Percentiles rank a stretch among this genome's conserved stretches.
Evolutionary conservation across 2,797 vertebrate species (phyloP).

Genomic region (Sebastes wilsoni): DNA sequence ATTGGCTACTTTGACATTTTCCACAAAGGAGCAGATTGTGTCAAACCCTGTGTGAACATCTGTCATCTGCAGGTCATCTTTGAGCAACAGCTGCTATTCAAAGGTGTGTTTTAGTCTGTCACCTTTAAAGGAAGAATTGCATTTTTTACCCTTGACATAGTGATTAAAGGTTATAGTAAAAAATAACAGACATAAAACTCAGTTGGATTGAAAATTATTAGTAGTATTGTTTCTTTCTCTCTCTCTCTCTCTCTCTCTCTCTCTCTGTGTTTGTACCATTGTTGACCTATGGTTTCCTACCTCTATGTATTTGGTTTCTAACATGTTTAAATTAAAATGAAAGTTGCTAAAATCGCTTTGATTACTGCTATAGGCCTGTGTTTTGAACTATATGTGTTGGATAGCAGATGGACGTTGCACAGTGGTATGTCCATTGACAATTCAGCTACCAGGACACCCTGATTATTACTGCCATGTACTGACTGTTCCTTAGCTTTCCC

Average conservation of each 20-base stretch:
- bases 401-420: background rate
- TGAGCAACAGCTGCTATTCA: conserved; percentile 10
- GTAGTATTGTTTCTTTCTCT: background rate
- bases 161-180: background rate
- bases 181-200: background rate
- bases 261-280: background rate
- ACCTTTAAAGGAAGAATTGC: background rate
- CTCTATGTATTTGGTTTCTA: background rate
- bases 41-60: background rate
- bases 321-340: background rate
- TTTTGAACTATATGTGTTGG: background rate
- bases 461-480: background rate
- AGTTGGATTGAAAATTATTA: background rate
- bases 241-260: too few relatives aligned
- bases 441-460: background rate
- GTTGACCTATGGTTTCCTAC: background rate
- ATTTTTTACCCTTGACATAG: background rate
- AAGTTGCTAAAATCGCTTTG: background rate
- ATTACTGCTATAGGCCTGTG: too few relatives aligned
- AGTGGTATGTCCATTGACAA: background rate
- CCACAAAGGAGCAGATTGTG: background rate
- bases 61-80: background rate
- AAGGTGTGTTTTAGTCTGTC: background rate
- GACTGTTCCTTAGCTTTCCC: background rate
- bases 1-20: background rate